Evolutionary conservation across 2,113 vertebrate genomes (phyloP).

Genomic region (Larimichthys crocea): DNA sequence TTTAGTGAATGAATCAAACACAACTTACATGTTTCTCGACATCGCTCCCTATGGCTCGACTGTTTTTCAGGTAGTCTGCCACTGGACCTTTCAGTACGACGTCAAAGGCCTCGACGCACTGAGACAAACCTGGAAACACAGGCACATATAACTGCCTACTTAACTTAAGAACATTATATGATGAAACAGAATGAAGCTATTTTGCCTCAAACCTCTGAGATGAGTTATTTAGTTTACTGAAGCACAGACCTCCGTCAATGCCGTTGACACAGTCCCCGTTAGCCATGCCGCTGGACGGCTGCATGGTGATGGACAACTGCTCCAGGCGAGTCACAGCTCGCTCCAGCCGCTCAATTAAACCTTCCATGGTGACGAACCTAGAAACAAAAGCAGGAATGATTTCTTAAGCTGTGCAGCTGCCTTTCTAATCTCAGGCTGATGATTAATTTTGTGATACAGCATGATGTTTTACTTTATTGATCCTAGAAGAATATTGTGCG

Average conservation of each 20-base stretch:
- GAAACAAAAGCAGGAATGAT: conserved; percentile 33
- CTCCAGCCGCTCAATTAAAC: conserved; percentile 92
- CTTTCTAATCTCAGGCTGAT: neutral
- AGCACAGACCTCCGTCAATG: conserved; percentile 83
- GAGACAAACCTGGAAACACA: conserved; percentile 82
- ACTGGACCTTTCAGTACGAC: conserved; percentile 87
- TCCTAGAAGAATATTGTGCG: neutral
- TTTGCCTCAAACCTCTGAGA: neutral
- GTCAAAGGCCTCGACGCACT: conserved; percentile 92
- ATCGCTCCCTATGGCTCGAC: conserved; percentile 89
- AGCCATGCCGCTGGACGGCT: conserved; percentile 66
- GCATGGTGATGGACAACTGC: conserved; percentile 83
- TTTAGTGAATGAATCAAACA: neutral
- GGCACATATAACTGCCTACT: neutral
- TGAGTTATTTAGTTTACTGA: neutral
- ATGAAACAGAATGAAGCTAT: neutral
- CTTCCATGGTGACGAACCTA: conserved; percentile 84
- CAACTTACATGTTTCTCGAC: conserved; percentile 95
- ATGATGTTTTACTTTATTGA: neutral
- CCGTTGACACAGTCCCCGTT: conserved; percentile 78
- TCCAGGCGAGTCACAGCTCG: conserved; percentile 92
- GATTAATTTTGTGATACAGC: neutral
- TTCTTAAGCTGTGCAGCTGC: neutral
- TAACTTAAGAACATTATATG: neutral
- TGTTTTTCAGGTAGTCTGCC: conserved; percentile 90